Evolutionary conservation across 2,888 invertebrate genomes (phyloP), one percentile per base, ranked within the genome.

Genomic region (Drosophila paramelanica): DNA sequence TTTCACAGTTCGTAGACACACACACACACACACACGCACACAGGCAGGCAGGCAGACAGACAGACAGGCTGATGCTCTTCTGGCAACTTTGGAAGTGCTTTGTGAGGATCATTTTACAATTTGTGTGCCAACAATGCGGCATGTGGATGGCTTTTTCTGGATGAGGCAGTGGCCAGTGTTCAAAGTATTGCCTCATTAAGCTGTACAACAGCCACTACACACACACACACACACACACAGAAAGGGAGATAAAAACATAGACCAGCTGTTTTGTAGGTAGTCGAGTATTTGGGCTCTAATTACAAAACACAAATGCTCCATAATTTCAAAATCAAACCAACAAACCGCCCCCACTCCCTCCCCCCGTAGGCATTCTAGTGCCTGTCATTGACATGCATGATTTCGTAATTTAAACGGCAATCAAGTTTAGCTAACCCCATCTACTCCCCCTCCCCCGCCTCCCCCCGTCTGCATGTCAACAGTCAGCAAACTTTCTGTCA

Each of bases 241-340:
- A 25, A 42, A 51, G 39, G n/a, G n/a, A n/a, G 2, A 52, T 10
- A 14, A 8, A 41, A 38, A 42, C n/a, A 27, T 8, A 13, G 25
- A 62, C 33, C 41, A 42, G 47, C 36, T 47, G 23, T 31, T 46
- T 11, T 36, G 25, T 43, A 50, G 57, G 41, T 56, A 46, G 58
- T 68, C 65, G 51, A 62, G 74, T 80, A 70, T 83, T 81, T 72
- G 67, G 75, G 67, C 69, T 82, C 88, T 82, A 82, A 82, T 82
- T 82, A 87, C 82, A 84, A 81, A 81, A 82, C 85, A 81, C 85
- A 84, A 82, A 81, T 81, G 81, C 68, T 76, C 79, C 67, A 84
- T 84, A 87, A 88, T 81, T 82, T 84, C 70, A 52, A 79, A 72
- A 64, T 46, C 65, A 58, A 59, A 62, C 36, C 36, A 36, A 13